These are phyloP conservation scores for Ormyrus rosae DNA, from an alignment of 2,888 invertebrate genomes.

Conservation along the genomic window DNA sequence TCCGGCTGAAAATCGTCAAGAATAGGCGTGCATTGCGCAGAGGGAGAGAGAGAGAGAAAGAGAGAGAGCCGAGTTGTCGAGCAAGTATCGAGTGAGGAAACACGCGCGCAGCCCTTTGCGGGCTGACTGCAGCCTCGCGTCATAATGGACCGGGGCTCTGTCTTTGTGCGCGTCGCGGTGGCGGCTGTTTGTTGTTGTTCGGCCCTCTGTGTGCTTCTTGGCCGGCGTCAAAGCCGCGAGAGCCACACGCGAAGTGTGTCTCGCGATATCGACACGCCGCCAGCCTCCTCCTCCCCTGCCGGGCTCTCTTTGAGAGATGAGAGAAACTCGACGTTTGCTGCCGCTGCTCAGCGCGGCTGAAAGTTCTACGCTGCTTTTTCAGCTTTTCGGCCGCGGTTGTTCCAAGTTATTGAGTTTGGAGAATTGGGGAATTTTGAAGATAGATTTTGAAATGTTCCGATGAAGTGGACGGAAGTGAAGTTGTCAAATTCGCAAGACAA, in stretches of 20 bases:
- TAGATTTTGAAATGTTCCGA: too few species aligned
- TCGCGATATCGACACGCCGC: constrained; percentile 22
- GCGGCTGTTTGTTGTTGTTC: constrained; percentile 38
- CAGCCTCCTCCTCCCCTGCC: background rate
- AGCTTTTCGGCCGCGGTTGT: too few species aligned
- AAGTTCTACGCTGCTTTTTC: too few species aligned
- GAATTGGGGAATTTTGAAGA: too few species aligned
- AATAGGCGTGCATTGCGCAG: background rate
- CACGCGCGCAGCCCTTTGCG: constrained; percentile 11
- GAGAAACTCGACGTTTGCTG: too few species aligned
- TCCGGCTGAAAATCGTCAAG: constrained; percentile 2
- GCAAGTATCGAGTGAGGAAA: constrained; percentile 36
- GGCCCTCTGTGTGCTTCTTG: constrained; percentile 12
- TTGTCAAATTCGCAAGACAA: too few species aligned
- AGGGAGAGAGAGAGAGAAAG: too few species aligned
- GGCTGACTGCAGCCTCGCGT: background rate
- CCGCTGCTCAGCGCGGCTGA: too few species aligned
- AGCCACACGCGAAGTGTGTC: too few species aligned
- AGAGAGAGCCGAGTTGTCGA: background rate
- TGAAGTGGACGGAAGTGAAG: too few species aligned
- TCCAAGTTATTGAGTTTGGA: too few species aligned
- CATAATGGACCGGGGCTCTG: constrained; percentile 28
- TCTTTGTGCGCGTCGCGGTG: background rate
- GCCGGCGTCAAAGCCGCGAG: background rate
- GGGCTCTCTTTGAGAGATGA: too few species aligned